Base-by-base conservation (phyloP, 2,888 invertebrate species). In the Luffia ferchaultella region DNA sequence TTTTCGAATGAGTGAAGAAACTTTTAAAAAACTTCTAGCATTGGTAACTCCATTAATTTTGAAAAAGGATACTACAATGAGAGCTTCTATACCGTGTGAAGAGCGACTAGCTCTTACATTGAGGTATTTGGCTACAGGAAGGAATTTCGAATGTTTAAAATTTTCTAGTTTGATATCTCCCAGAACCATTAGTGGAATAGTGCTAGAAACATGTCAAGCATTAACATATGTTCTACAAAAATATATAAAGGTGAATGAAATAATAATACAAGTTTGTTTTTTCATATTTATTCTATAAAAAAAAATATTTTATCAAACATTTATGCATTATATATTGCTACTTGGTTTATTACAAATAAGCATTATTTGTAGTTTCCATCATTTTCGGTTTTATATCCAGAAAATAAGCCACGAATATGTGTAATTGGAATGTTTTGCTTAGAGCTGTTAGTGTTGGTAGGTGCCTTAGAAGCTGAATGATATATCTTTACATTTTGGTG, bases 141-240 rank as follows among this genome's bases (percentile, higher is more conserved):
- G 60, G 50, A 58, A 55, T 47, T 62, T 60, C 53, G 61, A 65
- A 42, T 55, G 57, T 51, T 55, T 63, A 18, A 59, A 63, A 53
- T 62, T 55, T 55, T 55, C 62, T 42, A 55, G 58, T 45, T 58
- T 59, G 42, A 63, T 62, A 50, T 60, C 61, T 52, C 57, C 58
- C 50, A 61, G 61, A 53, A 54, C 62, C 20, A 51, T 63, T 9
- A 55, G 58, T 42, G 20, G 54, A 51, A 61, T 62, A 46, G 58
- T 63, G 51, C 59, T 60, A n/a, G 61, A 62, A 54, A 60, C 60
- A 46, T 60, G 59, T 53, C 54, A 55, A 17, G 58, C 58, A 45
- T 57, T 64, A 48, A 57, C 56, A 50, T 53, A 54, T 52, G 62
- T 57, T 46, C 57, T 61, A 18, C 51, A 48, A 42, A 55, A 45